Evolutionary conservation across 2,797 vertebrate genomes (phyloP).

Genomic region (Moxostoma hubbsi): DNA sequence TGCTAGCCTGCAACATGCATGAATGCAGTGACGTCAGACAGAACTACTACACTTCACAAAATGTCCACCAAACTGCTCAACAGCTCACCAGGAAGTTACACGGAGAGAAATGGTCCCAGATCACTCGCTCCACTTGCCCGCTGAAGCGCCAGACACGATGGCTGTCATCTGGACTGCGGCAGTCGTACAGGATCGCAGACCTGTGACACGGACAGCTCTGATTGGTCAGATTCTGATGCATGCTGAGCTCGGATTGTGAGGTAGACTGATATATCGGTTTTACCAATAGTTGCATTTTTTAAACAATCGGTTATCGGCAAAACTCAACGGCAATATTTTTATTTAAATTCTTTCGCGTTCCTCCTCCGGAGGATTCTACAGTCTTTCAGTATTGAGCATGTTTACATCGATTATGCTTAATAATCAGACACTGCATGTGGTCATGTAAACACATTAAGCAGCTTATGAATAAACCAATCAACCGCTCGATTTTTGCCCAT

Average conservation of each 20-base stretch:
- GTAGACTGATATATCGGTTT: no score
- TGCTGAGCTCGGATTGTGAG: background rate
- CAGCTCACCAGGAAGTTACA: conserved; percentile 89
- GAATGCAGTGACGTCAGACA: background rate
- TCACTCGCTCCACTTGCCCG: conserved; percentile 91
- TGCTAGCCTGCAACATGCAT: conserved; percentile 84
- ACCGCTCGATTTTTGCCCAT: no score
- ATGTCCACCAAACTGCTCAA: background rate
- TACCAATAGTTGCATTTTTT: no score
- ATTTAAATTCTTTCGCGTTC: no score
- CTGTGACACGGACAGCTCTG: conserved; percentile 66
- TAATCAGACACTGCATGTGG: no score
- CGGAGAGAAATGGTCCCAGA: conserved; percentile 95
- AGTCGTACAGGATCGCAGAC: conserved; percentile 90
- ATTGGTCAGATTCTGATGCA: background rate
- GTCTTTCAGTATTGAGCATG: no score
- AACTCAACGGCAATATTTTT: no score
- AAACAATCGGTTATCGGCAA: no score
- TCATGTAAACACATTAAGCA: no score
- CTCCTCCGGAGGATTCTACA: no score
- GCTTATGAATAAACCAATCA: no score
- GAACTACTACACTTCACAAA: background rate
- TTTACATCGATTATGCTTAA: no score
- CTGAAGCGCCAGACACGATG: conserved; percentile 92
- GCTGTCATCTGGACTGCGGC: conserved; percentile 87